Evolutionary conservation across 2,888 invertebrate species (phyloP).

Genomic region (Heliconius ethilla): DNA sequence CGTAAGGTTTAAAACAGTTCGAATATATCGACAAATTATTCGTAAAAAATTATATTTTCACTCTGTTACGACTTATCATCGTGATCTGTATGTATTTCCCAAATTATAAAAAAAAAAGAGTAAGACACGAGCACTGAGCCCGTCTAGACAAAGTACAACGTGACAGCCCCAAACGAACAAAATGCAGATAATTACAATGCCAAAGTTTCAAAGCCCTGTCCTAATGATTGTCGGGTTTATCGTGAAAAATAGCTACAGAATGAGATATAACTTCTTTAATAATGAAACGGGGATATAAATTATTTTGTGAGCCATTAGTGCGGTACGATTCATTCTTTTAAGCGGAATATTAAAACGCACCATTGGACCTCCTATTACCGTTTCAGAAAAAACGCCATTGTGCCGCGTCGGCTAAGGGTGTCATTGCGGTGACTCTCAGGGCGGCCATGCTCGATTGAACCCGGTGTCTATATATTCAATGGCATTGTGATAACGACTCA

Average conservation of each 20-base stretch:
- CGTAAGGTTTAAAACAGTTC: too few relatives aligned
- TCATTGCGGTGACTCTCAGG: conserved; percentile 57
- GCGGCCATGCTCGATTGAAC: conserved; percentile 54
- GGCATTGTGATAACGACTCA: conserved; percentile 35
- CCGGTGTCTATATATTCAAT: conserved; percentile 44
- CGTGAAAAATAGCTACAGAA: conserved; percentile 32
- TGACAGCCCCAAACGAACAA: background rate
- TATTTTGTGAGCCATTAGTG: conserved; percentile 46
- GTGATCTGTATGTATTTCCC: too few relatives aligned
- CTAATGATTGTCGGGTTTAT: conserved; percentile 18
- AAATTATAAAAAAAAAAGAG: too few relatives aligned
- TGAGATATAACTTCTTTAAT: conserved; percentile 36
- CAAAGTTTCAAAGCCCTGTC: conserved; percentile 22
- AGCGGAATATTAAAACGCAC: conserved; percentile 47
- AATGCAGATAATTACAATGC: conserved; percentile 5
- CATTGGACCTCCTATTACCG: conserved; percentile 44
- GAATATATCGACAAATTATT: background rate
- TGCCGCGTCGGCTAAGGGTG: conserved; percentile 39
- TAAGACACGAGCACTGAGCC: too few relatives aligned
- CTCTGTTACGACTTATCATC: background rate
- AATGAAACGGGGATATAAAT: conserved; percentile 44
- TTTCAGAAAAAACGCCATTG: conserved; percentile 45
- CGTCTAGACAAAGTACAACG: background rate
- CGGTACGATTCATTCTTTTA: conserved; percentile 47
- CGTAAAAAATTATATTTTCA: background rate